Evolutionary conservation across 2,888 invertebrate species (phyloP), one percentile per base, ranked within the genome.

Genomic region (Arrhopalites spinosus): DNA sequence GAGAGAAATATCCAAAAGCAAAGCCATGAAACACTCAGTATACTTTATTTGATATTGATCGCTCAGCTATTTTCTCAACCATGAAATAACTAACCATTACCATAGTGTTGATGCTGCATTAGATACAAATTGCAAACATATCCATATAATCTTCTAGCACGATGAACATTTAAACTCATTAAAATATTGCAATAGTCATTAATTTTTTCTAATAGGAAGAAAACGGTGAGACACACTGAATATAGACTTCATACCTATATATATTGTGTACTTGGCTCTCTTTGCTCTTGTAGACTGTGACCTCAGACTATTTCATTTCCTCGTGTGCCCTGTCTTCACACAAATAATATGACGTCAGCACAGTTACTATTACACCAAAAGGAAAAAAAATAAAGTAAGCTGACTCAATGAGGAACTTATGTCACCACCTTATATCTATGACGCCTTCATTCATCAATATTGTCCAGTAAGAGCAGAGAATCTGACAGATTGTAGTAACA

Each of bases 1-100:
- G 30, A 36, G 29, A 29, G 29, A 64, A 64, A 64, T 30, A 25
- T 25, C 59, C 20, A 59, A 59, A 36, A 36, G 36, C 36, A 3
- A 36, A 36, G 36, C 36, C 36, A 36, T 36, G 3, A 36, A 36
- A 36, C 36, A 36, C 36, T n/a, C n/a, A n/a, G n/a, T 53, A 53
- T 59, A 59, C 23, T 66, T 23, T 43, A 17, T 36, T 66, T 36
- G 36, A 43, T 66, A 66, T 66, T 66, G 66, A 66, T 66, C 45
- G 36, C 36, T 66, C 66, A 66, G 66, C 50, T 27, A 69, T 69
- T 50, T 69, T 69, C 69, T 50, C 69, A 50, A 27, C n/a, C 69
- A 69, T 69, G 53, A 69, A 69, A 69, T 53, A 50, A 27, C 15
- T 2, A 23, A 61, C 36, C 36, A 36, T 36, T 36, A 36, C 36